These are phyloP conservation scores for Cydia fagiglandana DNA, from an alignment of 1,140 invertebrate genomes.

Conservation along the genomic window DNA sequence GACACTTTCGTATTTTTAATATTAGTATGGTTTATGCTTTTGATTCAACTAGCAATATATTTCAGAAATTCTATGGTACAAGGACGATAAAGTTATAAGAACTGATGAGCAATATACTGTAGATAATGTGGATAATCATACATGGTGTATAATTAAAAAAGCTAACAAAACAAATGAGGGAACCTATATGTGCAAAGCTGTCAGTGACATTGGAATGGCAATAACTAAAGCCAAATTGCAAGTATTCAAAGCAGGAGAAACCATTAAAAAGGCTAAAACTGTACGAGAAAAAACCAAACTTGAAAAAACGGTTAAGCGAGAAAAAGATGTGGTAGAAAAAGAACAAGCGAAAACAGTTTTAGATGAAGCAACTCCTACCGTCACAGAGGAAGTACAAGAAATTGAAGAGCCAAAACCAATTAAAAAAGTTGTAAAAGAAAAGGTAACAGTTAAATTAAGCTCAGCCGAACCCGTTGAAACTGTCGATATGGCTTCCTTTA, in stretches of 20 bases:
- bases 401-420: conserved; percentile 52
- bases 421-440: conserved; percentile 60
- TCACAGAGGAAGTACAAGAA: conserved; percentile 48
- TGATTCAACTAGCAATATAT: conserved; percentile 36
- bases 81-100: conserved; percentile 89
- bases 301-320: conserved; percentile 58
- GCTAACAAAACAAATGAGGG: conserved; percentile 87
- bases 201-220: conserved; percentile 90
- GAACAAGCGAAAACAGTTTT: conserved; percentile 46
- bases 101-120: conserved; percentile 86
- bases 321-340: conserved; percentile 51
- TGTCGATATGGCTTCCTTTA: conserved; percentile 81
- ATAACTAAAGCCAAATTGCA: conserved; percentile 88
- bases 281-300: conserved; percentile 64
- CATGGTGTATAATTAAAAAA: conserved; percentile 85
- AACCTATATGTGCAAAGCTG: conserved; percentile 91
- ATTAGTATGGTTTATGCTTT: no score
- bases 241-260: conserved; percentile 72
- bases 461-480: conserved; percentile 81
- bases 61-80: conserved; percentile 94
- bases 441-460: conserved; percentile 78
- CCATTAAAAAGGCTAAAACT: conserved; percentile 60
- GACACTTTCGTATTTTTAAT: no score
- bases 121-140: conserved; percentile 86
- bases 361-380: conserved; percentile 40